Base-by-base conservation (phyloP, 2,797 vertebrate species). In the Gadopsis bispinosus region DNA sequence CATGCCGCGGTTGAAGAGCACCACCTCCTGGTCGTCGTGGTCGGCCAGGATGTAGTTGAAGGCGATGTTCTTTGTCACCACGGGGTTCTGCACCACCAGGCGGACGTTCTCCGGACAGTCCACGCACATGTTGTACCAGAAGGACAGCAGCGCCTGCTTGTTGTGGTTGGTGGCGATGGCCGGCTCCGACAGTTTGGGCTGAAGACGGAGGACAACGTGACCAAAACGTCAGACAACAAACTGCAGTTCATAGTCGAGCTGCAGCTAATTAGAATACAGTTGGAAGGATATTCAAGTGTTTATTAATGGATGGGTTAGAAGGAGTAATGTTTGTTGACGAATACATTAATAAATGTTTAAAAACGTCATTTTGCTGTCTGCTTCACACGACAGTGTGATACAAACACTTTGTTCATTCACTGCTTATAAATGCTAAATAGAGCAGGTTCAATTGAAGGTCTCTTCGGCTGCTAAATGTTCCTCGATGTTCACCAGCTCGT, bases 11-110 rank as follows among this genome's bases (percentile, higher is more conserved):
- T 99, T 99, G 88, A 99, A 99, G 60, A 99, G 97, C 94, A 99
- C 98, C 95, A 99, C 98, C 92, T 99, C 98, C 96, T 99, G 98
- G 94, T 99, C 98, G 29, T 99, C 98, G 54, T 99, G 98, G 94
- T 99, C 98, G 0, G 98, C 98, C 69, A 99, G 95, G 94, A 99
- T 99, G 96, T 99, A 99, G 95, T 99, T 99, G 94, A 99, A 99
- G 93, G 98, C 98, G 89, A 99, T 99, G 96, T 99, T 99, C 94
- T 99, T 99, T 48, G 98, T 99, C 90, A 99, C 98, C 88, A 98
- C 96, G 0, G 98, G 97, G 92, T 99, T 99, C 94, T 99, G 98
- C 83, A 99, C 97, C 91, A 99, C 97, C 91, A 99, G 97, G 67
- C 98, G 96, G n/a, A 99, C 97, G 66, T 99, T 99, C 95, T 99